phyloP scores from a whole-genome alignment of 2,113 vertebrate genomes.

The Otis tarda region DNA sequence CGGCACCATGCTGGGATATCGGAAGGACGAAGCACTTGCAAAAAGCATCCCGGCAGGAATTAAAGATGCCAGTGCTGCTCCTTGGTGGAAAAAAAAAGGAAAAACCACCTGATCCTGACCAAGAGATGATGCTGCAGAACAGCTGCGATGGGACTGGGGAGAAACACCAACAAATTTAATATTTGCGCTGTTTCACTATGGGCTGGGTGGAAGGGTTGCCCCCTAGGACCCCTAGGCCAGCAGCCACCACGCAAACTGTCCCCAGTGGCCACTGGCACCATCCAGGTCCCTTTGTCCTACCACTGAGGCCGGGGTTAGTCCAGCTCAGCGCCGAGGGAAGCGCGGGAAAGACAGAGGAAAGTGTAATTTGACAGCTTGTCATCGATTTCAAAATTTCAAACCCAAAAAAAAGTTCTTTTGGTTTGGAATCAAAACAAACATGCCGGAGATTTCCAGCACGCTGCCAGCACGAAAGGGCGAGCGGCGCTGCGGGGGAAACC shows the following conservation, averaged over 20 bases:
- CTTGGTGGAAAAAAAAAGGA: not conserved
- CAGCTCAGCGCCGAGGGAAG: not conserved
- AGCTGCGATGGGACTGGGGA: accelerated
- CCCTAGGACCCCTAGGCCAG: not conserved
- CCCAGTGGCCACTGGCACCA: accelerated
- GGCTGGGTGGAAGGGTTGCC: not conserved
- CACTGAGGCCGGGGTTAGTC: not conserved
- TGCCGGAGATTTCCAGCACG: not conserved
- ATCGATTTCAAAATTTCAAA: not conserved
- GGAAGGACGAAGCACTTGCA: accelerated
- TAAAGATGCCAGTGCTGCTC: not conserved
- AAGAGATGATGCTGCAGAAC: not conserved
- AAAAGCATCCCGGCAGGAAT: not conserved
- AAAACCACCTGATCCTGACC: not conserved
- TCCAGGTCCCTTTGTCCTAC: not conserved
- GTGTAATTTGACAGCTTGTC: not conserved
- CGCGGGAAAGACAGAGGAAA: not conserved
- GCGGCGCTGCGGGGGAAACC: not conserved
- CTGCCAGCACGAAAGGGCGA: accelerated
- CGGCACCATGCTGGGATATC: accelerated
- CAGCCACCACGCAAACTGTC: not conserved
- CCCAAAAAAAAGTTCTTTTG: not conserved
- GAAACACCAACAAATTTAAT: not conserved
- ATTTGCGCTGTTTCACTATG: accelerated
- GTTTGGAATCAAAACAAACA: slow-evolving; percentile 10